Percentiles rank a stretch among this genome's conserved stretches.
phyloP scores from a whole-genome alignment of 2,888 invertebrate species.

The Nephrotoma guestfalica region DNA sequence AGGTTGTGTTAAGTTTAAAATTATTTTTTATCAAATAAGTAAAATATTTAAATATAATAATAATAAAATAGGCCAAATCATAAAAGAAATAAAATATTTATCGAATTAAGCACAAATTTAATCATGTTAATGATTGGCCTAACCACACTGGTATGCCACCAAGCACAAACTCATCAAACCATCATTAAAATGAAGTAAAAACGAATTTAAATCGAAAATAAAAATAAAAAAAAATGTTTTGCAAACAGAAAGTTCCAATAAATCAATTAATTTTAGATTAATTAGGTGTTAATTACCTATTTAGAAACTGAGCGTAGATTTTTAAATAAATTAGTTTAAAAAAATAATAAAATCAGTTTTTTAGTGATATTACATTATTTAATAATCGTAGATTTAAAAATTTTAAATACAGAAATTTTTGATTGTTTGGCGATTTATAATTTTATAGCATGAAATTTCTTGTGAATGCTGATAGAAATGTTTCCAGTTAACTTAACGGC shows the following conservation, averaged over 20 bases:
- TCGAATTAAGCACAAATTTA: background rate
- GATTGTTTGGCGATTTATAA: background rate
- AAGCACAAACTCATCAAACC: background rate
- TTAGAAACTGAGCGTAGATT: background rate
- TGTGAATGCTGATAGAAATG: background rate
- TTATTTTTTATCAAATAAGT: background rate
- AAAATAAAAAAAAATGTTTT: background rate
- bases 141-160: background rate
- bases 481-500: background rate
- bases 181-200: background rate
- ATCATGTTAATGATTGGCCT: background rate
- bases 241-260: background rate
- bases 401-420: background rate
- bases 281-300: background rate
- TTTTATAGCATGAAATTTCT: background rate
- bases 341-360: background rate
- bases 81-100: background rate
- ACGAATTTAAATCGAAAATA: background rate
- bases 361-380: background rate
- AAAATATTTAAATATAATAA: background rate
- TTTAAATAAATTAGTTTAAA: background rate
- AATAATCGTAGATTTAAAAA: background rate
- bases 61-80: background rate
- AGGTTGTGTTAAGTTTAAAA: background rate
- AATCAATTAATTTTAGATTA: background rate